These are phyloP conservation scores for Proteles cristata DNA, from an alignment of 2,113 vertebrate genomes.

Conservation along the genomic window DNA sequence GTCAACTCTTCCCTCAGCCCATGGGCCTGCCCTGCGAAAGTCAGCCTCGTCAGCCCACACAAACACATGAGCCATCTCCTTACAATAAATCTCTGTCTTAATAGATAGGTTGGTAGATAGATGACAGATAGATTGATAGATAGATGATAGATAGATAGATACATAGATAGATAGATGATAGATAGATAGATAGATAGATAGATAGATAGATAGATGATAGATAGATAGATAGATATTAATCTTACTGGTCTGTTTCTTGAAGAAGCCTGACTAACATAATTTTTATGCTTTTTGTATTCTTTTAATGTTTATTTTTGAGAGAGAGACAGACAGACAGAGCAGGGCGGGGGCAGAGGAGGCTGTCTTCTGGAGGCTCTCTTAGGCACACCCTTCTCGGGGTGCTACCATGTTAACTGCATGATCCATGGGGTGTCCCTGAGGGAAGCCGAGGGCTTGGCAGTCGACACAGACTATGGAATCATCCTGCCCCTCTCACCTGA, in stretches of 20 bases:
- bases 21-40: not conserved
- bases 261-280: not conserved
- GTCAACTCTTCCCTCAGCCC: not conserved
- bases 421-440: not conserved
- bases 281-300: not conserved
- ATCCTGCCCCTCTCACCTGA: not conserved
- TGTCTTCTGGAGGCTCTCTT: too few relatives aligned
- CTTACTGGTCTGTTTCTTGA: not conserved
- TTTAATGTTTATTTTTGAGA: too few relatives aligned
- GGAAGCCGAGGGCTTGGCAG: fast-evolving
- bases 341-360: too few relatives aligned
- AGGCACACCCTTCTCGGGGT: not conserved
- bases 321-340: too few relatives aligned
- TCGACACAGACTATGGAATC: not conserved
- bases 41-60: not conserved
- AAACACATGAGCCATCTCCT: not conserved
- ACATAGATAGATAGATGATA: not conserved
- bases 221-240: not conserved
- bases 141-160: not conserved
- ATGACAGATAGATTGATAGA: not conserved
- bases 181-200: not conserved
- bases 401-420: not conserved
- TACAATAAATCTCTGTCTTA: not conserved
- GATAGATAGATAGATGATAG: not conserved
- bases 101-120: not conserved